Conservation (phyloP, 2,113 vertebrate genomes). For the Syngnathoides biaculeatus region DNA sequence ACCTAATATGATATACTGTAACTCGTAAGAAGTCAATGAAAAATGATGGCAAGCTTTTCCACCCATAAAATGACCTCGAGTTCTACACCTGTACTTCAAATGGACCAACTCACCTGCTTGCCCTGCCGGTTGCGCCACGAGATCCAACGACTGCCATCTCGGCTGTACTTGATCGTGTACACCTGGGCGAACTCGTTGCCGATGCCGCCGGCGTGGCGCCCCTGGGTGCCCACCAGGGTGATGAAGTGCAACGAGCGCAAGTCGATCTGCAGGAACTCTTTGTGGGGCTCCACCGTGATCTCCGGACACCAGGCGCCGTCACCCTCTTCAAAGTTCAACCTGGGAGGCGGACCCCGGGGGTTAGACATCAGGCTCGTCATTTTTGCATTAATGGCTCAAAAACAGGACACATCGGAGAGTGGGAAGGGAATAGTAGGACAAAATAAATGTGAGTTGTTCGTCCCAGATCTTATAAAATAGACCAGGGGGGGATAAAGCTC, state of each 20-base stretch:
- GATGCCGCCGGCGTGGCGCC: slow-evolving; percentile 87
- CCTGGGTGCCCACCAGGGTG: slow-evolving; percentile 95
- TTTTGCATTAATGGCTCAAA: neutral
- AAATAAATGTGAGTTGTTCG: neutral
- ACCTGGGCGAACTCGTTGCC: slow-evolving; percentile 95
- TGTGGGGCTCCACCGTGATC: slow-evolving; percentile 82
- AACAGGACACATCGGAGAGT: neutral
- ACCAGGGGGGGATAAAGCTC: too few relatives aligned
- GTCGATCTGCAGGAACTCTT: slow-evolving; percentile 96
- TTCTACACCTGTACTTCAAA: neutral
- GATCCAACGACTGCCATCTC: slow-evolving; percentile 94
- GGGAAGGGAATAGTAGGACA: neutral
- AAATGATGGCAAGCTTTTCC: too few relatives aligned
- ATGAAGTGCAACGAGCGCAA: slow-evolving; percentile 89
- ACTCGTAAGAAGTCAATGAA: too few relatives aligned
- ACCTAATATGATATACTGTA: too few relatives aligned
- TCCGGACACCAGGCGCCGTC: slow-evolving; percentile 97
- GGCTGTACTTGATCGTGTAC: slow-evolving; percentile 96
- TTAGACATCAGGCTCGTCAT: neutral
- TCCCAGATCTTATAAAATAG: neutral
- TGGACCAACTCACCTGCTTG: slow-evolving; percentile 73
- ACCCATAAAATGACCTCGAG: too few relatives aligned
- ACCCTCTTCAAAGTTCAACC: slow-evolving; percentile 89
- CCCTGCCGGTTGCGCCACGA: slow-evolving; percentile 91
- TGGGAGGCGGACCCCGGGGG: slow-evolving; percentile 30